Percentiles rank a stretch among this genome's conserved stretches.
Conservation (phyloP, 2,888 invertebrate species). For the Orthosia gracilis region DNA sequence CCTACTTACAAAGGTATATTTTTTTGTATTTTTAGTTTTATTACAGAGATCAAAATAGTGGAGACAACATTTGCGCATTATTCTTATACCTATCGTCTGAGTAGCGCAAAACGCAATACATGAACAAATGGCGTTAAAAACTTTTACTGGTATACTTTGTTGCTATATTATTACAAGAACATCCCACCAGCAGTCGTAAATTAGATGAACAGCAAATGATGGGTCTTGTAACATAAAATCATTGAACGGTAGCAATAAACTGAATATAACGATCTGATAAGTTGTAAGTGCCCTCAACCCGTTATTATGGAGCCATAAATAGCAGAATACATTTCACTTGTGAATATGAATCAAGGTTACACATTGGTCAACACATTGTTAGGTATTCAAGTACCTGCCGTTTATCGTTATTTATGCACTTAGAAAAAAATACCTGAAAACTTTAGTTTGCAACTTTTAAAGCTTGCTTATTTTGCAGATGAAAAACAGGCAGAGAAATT, state of each 20-base stretch:
- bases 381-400: constrained; percentile 38
- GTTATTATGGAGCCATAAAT: constrained; percentile 74
- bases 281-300: constrained; percentile 66
- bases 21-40: constrained; percentile 76
- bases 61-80: constrained; percentile 53
- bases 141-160: constrained; percentile 12
- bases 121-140: constrained; percentile 16
- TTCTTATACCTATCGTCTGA: constrained; percentile 44
- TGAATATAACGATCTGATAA: constrained; percentile 72
- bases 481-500: not conserved
- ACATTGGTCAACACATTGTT: constrained; percentile 55
- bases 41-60: constrained; percentile 61
- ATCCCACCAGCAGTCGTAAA: constrained; percentile 46
- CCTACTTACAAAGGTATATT: constrained; percentile 78
- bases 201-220: constrained; percentile 59
- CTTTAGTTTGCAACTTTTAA: not conserved
- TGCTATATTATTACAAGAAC: constrained; percentile 23
- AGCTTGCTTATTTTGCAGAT: not conserved
- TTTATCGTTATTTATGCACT: constrained; percentile 19
- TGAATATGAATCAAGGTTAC: constrained; percentile 62
- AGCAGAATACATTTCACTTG: constrained; percentile 65
- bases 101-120: constrained; percentile 8
- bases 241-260: constrained; percentile 69
- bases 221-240: constrained; percentile 61
- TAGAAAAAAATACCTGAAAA: not conserved